These are phyloP conservation scores for Tetragonula clypearis DNA, from an alignment of 1,140 invertebrate species.

Conservation along the genomic window DNA sequence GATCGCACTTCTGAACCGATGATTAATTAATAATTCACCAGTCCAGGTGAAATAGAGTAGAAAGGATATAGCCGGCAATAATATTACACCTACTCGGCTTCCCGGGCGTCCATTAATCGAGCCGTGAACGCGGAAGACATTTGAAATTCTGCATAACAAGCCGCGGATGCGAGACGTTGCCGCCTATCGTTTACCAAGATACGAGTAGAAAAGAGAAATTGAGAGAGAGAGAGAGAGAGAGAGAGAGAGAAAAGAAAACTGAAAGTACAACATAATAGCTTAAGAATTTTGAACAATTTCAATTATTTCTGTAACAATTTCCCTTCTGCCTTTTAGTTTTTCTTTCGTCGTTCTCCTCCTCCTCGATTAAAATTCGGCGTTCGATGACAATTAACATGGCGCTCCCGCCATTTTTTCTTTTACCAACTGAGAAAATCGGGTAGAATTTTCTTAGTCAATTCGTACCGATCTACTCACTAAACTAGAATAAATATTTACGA, in stretches of 20 bases:
- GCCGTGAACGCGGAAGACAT: constrained; percentile 5
- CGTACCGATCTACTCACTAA: too few species aligned
- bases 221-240: too few species aligned
- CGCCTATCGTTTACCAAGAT: neutral
- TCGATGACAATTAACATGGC: too few species aligned
- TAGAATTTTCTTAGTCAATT: too few species aligned
- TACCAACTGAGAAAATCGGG: too few species aligned
- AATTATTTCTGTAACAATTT: neutral
- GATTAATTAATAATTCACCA: constrained; percentile 14
- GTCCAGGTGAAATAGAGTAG: neutral
- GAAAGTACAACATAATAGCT: neutral
- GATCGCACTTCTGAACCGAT: neutral
- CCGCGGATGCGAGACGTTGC: neutral
- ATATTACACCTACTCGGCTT: constrained; percentile 8
- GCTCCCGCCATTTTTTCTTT: too few species aligned
- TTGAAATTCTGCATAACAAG: constrained; percentile 2
- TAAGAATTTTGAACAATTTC: neutral
- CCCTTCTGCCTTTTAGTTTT: neutral
- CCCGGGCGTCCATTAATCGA: constrained; percentile 2
- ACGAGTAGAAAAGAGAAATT: neutral
- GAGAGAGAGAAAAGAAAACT: neutral
- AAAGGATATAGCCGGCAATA: neutral
- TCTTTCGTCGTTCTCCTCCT: too few species aligned
- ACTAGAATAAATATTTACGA: too few species aligned
- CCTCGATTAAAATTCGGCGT: too few species aligned